A percentile compares a stretch with the other conserved stretches of the same genome.
phyloP scores from a whole-genome alignment of 1,140 invertebrate genomes.

The Scaptomyza hsui region DNA sequence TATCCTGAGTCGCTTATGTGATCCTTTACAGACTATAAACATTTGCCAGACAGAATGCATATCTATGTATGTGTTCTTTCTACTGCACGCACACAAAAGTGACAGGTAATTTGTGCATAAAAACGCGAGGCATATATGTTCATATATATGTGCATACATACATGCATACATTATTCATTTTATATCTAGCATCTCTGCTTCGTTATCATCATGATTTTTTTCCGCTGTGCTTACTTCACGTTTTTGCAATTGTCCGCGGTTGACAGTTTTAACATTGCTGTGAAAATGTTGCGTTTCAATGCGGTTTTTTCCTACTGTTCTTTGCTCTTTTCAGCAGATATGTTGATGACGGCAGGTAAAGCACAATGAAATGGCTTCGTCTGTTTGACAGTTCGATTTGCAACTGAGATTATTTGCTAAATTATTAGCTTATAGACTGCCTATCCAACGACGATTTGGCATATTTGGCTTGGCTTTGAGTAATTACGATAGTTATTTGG shows the following conservation, averaged over 20 bases:
- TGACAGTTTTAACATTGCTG: conserved; percentile 23
- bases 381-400: conserved; percentile 25
- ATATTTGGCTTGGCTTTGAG: not conserved
- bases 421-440: conserved; percentile 5
- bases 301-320: conserved; percentile 12
- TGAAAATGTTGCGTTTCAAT: conserved; percentile 15
- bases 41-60: not conserved
- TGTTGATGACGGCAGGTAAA: conserved; percentile 33
- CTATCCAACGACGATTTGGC: not conserved
- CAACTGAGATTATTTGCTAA: not conserved
- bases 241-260: conserved; percentile 52
- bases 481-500: not conserved
- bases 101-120: conserved; percentile 80
- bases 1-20: not conserved
- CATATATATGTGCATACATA: not conserved
- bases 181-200: conserved; percentile 48
- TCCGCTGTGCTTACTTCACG: conserved; percentile 53
- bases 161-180: conserved; percentile 68
- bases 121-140: conserved; percentile 39
- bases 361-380: not conserved
- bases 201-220: not conserved
- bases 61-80: conserved; percentile 19
- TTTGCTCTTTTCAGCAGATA: conserved; percentile 59
- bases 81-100: conserved; percentile 62
- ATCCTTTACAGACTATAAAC: not conserved